Percentiles rank a stretch among this genome's conserved stretches.
These are phyloP conservation scores for Acanthurus tractus DNA, from an alignment of 2,797 vertebrate genomes.

Conservation along the genomic window DNA sequence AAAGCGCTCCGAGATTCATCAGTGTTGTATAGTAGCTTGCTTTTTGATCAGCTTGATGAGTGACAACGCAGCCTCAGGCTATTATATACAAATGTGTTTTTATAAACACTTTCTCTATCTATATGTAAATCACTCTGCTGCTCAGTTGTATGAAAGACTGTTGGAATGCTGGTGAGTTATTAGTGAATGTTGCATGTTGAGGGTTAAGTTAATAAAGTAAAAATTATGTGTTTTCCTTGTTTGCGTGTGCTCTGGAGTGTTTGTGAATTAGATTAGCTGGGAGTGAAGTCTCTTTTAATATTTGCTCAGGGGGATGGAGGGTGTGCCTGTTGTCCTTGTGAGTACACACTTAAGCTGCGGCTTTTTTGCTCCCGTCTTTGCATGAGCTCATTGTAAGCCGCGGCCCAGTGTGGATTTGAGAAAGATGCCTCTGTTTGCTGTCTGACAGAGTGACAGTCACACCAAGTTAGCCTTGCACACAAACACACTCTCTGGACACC, in stretches of 20 bases:
- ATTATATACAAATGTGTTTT: constrained; percentile 75
- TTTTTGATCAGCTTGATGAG: constrained; percentile 84
- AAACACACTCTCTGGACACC: constrained; percentile 67
- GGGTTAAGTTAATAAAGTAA: constrained; percentile 53
- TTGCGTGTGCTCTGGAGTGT: constrained; percentile 56
- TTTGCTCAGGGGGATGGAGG: constrained; percentile 72
- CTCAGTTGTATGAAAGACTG: constrained; percentile 24
- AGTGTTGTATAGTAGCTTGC: constrained; percentile 67
- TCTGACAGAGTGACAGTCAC: constrained; percentile 75
- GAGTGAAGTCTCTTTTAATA: constrained; percentile 78
- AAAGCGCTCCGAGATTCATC: constrained; percentile 74
- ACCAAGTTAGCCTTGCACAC: constrained; percentile 65
- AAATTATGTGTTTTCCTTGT: constrained; percentile 48
- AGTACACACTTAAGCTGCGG: constrained; percentile 73
- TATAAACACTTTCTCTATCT: constrained; percentile 68
- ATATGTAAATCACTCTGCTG: constrained; percentile 69
- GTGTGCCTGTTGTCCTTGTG: constrained; percentile 75
- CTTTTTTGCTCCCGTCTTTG: constrained; percentile 68
- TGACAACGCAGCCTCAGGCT: constrained; percentile 76
- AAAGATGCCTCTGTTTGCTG: constrained; percentile 81
- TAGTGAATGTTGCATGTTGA: constrained; percentile 52
- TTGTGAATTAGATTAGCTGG: constrained; percentile 75
- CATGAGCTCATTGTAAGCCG: constrained; percentile 76
- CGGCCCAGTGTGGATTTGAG: constrained; percentile 76
- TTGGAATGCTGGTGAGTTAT: constrained; percentile 22